Percentiles rank a stretch among this genome's conserved stretches.
These are phyloP conservation scores for Hydrolagus affinis DNA, from an alignment of 2,113 vertebrate species.

Conservation along the genomic window DNA sequence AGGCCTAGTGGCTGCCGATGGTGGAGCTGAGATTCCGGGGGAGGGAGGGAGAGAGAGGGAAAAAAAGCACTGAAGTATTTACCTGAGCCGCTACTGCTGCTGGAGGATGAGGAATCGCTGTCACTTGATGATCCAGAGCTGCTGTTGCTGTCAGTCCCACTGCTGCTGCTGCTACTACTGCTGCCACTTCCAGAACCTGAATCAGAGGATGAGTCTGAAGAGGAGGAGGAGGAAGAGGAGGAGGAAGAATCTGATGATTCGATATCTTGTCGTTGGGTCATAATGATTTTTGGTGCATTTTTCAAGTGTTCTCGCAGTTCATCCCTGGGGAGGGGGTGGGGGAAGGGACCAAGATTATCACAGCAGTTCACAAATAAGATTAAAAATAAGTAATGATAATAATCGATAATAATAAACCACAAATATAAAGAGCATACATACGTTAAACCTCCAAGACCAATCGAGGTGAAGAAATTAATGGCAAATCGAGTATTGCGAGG, in stretches of 20 bases:
- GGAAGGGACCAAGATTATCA: not conserved
- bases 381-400: not conserved
- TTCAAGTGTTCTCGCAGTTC: conserved; percentile 93
- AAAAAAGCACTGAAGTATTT: conserved; percentile 32
- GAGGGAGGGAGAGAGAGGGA: not conserved
- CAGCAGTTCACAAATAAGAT: not conserved
- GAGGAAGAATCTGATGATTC: conserved; percentile 74
- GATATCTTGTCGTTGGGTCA: conserved; percentile 89
- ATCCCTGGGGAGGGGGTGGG: conserved; percentile 61
- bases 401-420: not conserved
- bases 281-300: conserved; percentile 92
- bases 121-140: conserved; percentile 37
- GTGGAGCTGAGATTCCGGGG: no score
- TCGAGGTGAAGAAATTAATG: conserved; percentile 98
- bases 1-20: no score
- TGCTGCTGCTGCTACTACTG: conserved; percentile 51
- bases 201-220: conserved; percentile 58
- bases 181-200: conserved; percentile 57
- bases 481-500: conserved; percentile 95
- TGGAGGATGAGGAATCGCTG: conserved; percentile 53
- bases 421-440: conserved; percentile 52
- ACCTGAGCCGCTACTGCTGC: conserved; percentile 65
- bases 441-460: conserved; percentile 93
- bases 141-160: conserved; percentile 65
- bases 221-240: conserved; percentile 57